Evolutionary conservation across 2,888 invertebrate species (phyloP).

Genomic region (Nasonovia ribisnigri): DNA sequence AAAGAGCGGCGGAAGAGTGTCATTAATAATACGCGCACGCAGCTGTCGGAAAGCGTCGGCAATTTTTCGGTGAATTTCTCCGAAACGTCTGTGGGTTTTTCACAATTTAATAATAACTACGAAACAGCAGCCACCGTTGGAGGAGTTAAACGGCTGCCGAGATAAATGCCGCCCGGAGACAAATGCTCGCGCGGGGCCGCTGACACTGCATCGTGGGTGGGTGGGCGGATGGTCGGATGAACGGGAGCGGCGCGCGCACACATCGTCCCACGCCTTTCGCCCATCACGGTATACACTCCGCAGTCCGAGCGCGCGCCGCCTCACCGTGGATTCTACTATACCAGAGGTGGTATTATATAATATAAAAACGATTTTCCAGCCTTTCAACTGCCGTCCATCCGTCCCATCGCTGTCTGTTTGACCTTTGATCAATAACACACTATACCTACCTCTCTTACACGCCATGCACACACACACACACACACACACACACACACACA

Average conservation of each 20-base stretch:
- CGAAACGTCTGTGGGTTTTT: constrained; percentile 23
- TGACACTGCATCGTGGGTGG: neutral
- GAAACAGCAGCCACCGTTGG: neutral
- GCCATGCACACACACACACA: neutral
- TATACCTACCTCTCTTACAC: constrained; percentile 5
- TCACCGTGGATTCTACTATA: neutral
- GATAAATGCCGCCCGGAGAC: constrained; percentile 47
- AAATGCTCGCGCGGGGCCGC: neutral
- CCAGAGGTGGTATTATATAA: neutral
- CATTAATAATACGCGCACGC: constrained; percentile 39
- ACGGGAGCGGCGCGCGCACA: neutral
- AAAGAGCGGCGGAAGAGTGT: constrained; percentile 23
- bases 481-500: neutral
- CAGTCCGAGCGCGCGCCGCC: neutral
- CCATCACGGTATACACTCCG: neutral
- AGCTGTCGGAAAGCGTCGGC: constrained; percentile 43
- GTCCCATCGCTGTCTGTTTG: constrained; percentile 44
- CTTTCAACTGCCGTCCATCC: constrained; percentile 51
- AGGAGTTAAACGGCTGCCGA: constrained; percentile 36
- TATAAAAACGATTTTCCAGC: constrained; percentile 56
- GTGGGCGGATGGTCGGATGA: neutral
- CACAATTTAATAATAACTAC: constrained; percentile 47
- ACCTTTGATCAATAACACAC: constrained; percentile 62
- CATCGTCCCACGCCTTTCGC: neutral
- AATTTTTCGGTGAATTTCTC: constrained; percentile 53